phyloP scores from a whole-genome alignment of 2,797 vertebrate species.

The Platyrinchus mystaceus region DNA sequence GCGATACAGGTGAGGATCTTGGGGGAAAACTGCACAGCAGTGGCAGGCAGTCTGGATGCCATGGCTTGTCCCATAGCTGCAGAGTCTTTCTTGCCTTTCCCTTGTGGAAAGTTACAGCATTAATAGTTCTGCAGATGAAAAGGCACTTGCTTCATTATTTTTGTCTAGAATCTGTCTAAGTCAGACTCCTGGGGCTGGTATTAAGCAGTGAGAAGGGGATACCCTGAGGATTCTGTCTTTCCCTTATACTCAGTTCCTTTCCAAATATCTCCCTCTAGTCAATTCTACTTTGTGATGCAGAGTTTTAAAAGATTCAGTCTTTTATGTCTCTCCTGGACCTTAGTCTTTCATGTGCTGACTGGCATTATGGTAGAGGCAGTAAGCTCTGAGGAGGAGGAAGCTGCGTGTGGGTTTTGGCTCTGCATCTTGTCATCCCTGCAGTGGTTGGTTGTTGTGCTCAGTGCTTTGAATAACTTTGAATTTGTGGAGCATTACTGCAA shows the following conservation, averaged over 20 bases:
- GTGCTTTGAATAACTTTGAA: neutral
- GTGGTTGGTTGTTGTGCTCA: neutral
- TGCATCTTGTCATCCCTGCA: neutral
- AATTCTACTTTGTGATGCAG: neutral
- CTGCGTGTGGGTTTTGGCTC: neutral
- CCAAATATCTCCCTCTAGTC: neutral
- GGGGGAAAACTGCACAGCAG: neutral
- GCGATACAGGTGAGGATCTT: slow-evolving; percentile 84
- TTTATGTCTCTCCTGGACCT: neutral
- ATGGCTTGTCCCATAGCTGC: neutral
- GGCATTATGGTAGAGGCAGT: neutral
- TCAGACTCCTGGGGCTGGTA: neutral
- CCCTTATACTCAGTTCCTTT: neutral
- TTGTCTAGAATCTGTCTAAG: neutral
- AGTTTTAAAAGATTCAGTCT: neutral
- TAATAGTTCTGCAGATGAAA: neutral
- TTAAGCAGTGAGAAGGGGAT: neutral
- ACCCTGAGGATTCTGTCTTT: neutral
- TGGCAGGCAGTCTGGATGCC: neutral
- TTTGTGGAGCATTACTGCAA: neutral
- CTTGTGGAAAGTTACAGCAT: neutral
- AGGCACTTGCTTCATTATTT: neutral
- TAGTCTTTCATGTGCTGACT: neutral
- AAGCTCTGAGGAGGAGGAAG: neutral
- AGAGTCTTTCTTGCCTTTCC: neutral